Conservation (phyloP, 2,113 vertebrate species). For the Gavialis gangeticus region DNA sequence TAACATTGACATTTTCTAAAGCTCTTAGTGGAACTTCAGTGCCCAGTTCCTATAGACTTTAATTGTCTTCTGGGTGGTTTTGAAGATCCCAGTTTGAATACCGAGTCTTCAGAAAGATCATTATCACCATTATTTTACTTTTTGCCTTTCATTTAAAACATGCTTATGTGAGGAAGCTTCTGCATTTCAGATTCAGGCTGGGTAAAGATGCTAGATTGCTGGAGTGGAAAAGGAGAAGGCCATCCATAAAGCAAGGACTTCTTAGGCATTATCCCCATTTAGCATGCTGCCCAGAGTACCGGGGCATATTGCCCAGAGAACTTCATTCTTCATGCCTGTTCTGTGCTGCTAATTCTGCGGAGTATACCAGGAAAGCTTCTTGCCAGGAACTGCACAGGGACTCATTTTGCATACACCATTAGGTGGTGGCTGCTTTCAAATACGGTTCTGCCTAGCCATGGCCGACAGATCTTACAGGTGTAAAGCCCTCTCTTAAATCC, state of each 20-base stretch:
- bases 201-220: neutral
- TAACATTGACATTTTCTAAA: neutral
- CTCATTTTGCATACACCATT: rapidly evolving
- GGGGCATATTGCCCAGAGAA: neutral
- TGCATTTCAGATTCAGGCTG: neutral
- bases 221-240: rapidly evolving
- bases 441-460: rapidly evolving
- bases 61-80: neutral
- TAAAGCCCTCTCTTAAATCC: neutral
- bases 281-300: neutral
- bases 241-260: rapidly evolving
- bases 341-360: rapidly evolving
- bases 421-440: neutral
- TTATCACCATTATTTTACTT: neutral
- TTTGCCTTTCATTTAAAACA: neutral
- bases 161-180: neutral
- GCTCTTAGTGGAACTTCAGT: neutral
- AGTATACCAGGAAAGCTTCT: neutral
- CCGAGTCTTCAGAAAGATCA: rapidly evolving
- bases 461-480: neutral
- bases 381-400: rapidly evolving
- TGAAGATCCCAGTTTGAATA: neutral
- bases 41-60: neutral
- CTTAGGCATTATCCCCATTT: no score
- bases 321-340: neutral